phyloP scores from a whole-genome alignment of 2,113 vertebrate genomes.

The Tupaia tana region DNA sequence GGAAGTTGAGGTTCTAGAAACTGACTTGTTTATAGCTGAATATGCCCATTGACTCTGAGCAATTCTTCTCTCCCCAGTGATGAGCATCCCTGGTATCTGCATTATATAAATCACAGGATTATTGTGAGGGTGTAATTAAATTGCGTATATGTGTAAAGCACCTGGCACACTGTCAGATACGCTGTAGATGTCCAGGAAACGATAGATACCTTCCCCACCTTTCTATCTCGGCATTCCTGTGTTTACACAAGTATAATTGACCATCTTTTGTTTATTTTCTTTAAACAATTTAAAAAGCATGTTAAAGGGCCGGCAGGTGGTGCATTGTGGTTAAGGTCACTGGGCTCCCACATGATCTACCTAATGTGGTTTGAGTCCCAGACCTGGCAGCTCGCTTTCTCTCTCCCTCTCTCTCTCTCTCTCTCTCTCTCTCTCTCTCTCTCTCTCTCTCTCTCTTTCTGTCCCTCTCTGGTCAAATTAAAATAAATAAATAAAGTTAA shows the following conservation, averaged over 20 bases:
- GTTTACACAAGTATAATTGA: not conserved
- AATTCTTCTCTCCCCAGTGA: not conserved
- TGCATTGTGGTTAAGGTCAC: too few relatives aligned
- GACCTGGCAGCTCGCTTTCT: too few relatives aligned
- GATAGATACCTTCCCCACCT: not conserved
- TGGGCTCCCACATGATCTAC: too few relatives aligned
- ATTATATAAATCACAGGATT: constrained; percentile 42
- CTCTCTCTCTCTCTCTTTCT: too few relatives aligned
- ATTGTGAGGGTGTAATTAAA: constrained; percentile 1
- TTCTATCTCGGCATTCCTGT: not conserved
- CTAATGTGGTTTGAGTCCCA: too few relatives aligned
- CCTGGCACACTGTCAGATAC: not conserved
- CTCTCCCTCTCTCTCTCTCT: too few relatives aligned
- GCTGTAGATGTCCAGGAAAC: not conserved
- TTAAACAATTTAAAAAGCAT: not conserved
- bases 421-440: too few relatives aligned
- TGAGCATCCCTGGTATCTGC: not conserved
- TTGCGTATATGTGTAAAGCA: not conserved
- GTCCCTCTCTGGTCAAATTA: too few relatives aligned
- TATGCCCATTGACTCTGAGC: not conserved
- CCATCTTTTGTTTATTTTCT: not conserved
- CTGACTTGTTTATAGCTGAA: constrained; percentile 29
- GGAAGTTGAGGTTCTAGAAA: not conserved
- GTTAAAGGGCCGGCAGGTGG: not conserved
- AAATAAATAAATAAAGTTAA: too few relatives aligned